Evolutionary conservation across 2,113 vertebrate species (phyloP), one percentile per base, ranked within the genome.

Genomic region (Cinclus cinclus): DNA sequence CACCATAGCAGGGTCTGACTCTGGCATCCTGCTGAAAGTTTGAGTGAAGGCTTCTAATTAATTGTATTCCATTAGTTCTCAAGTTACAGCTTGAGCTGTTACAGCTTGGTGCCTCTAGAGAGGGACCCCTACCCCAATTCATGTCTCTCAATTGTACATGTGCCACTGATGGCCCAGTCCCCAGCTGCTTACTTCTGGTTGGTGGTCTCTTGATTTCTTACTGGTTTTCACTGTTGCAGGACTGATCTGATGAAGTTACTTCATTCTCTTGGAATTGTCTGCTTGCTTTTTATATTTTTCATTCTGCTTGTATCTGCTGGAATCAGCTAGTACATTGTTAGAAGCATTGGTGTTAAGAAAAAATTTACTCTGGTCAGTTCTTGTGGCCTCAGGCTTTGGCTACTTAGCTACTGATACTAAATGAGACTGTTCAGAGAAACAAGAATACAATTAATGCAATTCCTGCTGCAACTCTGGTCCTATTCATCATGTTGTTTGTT

Each of bases 91-190:
- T 68, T 4, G 1, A 79, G 23, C 44, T 80, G 35, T 37, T 37
- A 37, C 35, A 37, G 35, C 35, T 37, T 37, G 27, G 15, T 64
- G 23, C 15, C 25, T 71, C 21, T 2, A 4, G 23, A 39, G 49
- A 20, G 24, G 44, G 62, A 39, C 15, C 22, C 13, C 25, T 56
- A 33, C 11, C 33, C 56, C 52, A 79, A 0, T 46, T 89, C 9
- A 20, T 0, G 0, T 31, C 44, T 90, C 47, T 86, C 16, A 25
- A 0, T 50, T 83, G 31, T 33, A 25, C 0, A 0, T 7, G 3
- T 68, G 42, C 16, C 23, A n/a, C 24, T 50, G 13, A 64, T 81
- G 23, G 47, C 16, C 35, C 1, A 2, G 28, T 76, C 37, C 56
- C 31, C 22, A 80, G 3, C 37, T 31, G 31, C 30, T 87, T 80